These are phyloP conservation scores for Eurypyga helias DNA, from an alignment of 2,113 vertebrate species.

Conservation along the genomic window DNA sequence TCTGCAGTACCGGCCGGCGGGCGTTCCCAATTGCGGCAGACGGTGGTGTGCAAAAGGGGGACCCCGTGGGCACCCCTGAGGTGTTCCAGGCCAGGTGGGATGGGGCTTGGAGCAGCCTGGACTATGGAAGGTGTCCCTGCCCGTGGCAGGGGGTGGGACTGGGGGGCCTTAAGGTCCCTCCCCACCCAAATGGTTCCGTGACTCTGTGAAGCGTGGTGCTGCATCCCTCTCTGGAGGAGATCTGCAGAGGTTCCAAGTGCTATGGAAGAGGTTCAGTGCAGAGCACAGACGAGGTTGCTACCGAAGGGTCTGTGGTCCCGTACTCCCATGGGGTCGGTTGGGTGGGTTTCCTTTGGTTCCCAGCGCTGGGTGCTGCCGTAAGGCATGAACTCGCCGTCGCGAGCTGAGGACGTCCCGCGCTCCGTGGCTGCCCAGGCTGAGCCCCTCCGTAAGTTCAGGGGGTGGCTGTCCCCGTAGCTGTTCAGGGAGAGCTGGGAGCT, in stretches of 20 bases:
- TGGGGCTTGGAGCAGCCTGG: too few relatives aligned
- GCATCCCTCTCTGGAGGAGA: not conserved
- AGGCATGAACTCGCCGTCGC: not conserved
- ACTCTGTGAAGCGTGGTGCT: not conserved
- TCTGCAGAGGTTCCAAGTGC: too few relatives aligned
- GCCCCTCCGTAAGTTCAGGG: not conserved
- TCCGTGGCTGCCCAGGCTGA: not conserved
- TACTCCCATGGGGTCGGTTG: not conserved
- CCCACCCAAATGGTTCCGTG: too few relatives aligned
- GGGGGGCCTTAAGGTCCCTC: too few relatives aligned
- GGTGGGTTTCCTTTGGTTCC: not conserved
- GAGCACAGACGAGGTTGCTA: not conserved
- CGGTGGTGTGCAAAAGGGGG: not conserved
- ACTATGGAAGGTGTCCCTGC: too few relatives aligned
- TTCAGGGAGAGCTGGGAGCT: too few relatives aligned
- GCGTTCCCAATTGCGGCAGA: not conserved
- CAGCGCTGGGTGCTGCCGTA: not conserved
- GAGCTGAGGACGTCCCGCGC: rapidly evolving
- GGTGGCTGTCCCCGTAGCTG: too few relatives aligned
- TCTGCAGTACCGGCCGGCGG: not conserved
- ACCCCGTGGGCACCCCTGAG: too few relatives aligned
- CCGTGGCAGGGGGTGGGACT: too few relatives aligned
- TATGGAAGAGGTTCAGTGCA: not conserved
- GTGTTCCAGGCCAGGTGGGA: too few relatives aligned
- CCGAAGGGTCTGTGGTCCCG: not conserved